Percentiles rank a stretch among this genome's conserved stretches.
Evolutionary conservation across 2,113 vertebrate species (phyloP).

Genomic region (Girardinichthys multiradiatus): DNA sequence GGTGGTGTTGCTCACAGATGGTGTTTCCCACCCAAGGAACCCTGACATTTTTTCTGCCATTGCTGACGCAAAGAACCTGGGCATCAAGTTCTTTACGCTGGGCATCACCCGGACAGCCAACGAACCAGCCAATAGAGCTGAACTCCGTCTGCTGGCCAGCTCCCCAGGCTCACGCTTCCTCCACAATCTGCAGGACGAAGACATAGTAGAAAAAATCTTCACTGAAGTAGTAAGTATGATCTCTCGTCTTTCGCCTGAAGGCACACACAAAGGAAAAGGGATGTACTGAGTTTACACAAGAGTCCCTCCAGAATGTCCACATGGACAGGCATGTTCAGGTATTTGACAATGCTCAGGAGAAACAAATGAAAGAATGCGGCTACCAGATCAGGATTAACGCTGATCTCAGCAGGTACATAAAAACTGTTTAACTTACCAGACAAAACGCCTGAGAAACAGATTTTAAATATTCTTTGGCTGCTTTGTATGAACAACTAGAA

Average conservation of each 20-base stretch:
- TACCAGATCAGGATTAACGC: conserved; percentile 22
- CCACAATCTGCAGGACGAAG: conserved; percentile 87
- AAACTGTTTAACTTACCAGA: conserved; percentile 10
- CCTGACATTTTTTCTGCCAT: conserved; percentile 91
- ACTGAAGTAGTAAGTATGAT: conserved; percentile 86
- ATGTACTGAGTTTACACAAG: conserved; percentile 35
- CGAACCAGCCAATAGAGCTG: conserved; percentile 83
- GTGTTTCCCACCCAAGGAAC: conserved; percentile 88
- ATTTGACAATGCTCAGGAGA: conserved; percentile 37
- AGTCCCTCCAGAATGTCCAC: conserved; percentile 24
- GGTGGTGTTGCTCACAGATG: conserved; percentile 86
- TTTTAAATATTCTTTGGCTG: neutral
- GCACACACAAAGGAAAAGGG: conserved; percentile 1
- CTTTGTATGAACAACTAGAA: neutral
- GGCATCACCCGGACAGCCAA: conserved; percentile 88
- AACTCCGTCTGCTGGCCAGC: conserved; percentile 86
- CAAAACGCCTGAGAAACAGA: conserved; percentile 10
- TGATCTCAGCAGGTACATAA: conserved; percentile 9
- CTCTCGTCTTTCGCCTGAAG: conserved; percentile 30
- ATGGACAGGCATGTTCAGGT: conserved; percentile 48
- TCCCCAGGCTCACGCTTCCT: conserved; percentile 84
- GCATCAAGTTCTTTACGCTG: conserved; percentile 86
- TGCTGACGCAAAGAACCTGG: conserved; percentile 90
- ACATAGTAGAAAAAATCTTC: conserved; percentile 82
- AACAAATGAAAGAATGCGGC: conserved; percentile 37